phyloP scores from a whole-genome alignment of 1,140 invertebrate genomes.

The Danaus melanippus region DNA sequence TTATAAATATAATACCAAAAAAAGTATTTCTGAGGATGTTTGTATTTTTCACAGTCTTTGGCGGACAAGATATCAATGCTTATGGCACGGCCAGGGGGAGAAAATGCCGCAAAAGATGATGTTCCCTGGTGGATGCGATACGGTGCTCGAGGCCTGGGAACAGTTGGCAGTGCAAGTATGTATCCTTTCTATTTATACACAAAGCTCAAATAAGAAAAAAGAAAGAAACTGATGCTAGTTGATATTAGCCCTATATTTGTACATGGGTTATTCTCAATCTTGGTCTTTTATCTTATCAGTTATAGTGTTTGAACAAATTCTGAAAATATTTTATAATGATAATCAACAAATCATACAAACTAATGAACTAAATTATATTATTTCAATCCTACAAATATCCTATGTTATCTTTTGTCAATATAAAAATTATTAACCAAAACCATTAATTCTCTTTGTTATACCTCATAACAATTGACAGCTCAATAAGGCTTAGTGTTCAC shows the following conservation, averaged over 20 bases:
- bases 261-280: not conserved
- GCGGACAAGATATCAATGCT: slow-evolving; percentile 82
- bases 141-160: slow-evolving; percentile 85
- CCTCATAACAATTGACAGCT: no score
- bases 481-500: no score
- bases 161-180: slow-evolving; percentile 81
- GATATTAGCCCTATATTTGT: no score
- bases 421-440: no score
- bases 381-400: no score
- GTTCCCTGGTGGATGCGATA: slow-evolving; percentile 92
- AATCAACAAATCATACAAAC: no score
- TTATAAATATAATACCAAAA: slow-evolving; percentile 19
- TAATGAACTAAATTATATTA: no score
- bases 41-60: slow-evolving; percentile 76
- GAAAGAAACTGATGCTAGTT: no score
- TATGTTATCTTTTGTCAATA: no score
- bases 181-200: slow-evolving; percentile 25
- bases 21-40: slow-evolving; percentile 23
- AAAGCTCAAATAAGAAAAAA: no score
- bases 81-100: slow-evolving; percentile 83
- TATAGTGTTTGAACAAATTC: slow-evolving; percentile 24
- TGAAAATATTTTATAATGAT: no score
- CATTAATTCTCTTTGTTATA: no score
- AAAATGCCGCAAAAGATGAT: slow-evolving; percentile 82
- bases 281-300: slow-evolving; percentile 36